Conservation (phyloP, 1,140 invertebrate genomes). For the Apolygus lucorum region DNA sequence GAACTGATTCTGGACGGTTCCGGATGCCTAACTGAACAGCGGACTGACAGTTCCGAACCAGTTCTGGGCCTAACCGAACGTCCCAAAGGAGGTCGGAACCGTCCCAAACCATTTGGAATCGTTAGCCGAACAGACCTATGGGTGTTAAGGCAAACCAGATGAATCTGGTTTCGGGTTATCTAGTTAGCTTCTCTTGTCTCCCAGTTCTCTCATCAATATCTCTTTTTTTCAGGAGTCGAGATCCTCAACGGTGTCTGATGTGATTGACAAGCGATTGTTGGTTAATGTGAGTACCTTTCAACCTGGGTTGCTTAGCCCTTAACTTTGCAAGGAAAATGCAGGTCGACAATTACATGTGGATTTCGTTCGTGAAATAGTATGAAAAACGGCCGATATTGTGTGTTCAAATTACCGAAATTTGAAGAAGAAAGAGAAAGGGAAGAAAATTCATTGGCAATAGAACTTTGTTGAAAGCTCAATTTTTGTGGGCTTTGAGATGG, state of each 20-base stretch:
- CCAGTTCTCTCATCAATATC: no score
- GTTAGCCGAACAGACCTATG: background rate
- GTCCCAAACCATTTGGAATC: background rate
- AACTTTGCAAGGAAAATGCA: background rate
- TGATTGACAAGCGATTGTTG: background rate
- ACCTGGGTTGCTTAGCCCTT: background rate
- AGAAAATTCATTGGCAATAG: background rate
- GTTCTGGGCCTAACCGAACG: background rate
- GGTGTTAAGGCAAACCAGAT: background rate
- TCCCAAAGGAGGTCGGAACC: background rate
- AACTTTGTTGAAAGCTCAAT: background rate
- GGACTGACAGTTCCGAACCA: background rate
- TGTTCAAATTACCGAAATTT: no score
- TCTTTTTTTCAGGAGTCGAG: background rate
- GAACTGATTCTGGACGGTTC: no score
- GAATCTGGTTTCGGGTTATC: no score
- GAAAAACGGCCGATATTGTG: background rate
- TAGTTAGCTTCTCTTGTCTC: no score
- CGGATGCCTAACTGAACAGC: no score
- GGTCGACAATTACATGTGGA: background rate
- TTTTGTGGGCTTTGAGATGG: no score
- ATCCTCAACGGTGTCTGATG: background rate
- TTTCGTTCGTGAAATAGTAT: background rate
- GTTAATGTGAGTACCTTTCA: background rate
- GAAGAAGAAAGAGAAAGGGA: no score